Percentiles rank a stretch among this genome's conserved stretches.
phyloP scores from a whole-genome alignment of 2,888 invertebrate species.

The Papilio elwesi region DNA sequence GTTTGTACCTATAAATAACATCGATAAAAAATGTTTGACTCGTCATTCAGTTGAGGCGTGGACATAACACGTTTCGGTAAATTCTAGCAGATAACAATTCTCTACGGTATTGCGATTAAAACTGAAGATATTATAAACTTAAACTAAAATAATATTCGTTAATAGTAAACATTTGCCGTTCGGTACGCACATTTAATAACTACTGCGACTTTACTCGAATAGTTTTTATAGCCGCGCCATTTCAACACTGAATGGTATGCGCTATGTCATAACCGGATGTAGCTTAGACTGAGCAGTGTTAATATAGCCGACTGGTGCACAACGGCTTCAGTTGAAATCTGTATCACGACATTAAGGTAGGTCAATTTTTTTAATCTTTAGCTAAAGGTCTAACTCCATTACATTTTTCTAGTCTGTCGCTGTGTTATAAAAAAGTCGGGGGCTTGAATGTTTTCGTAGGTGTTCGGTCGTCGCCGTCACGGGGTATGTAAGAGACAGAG shows the following conservation, averaged over 20 bases:
- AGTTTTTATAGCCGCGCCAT: constrained; percentile 22
- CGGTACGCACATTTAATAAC: not conserved
- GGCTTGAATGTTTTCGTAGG: constrained; percentile 55
- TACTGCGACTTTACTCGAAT: not conserved
- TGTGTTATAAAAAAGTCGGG: constrained; percentile 45
- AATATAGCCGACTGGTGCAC: constrained; percentile 10
- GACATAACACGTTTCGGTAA: constrained; percentile 38
- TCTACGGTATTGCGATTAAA: constrained; percentile 23
- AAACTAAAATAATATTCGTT: constrained; percentile 20
- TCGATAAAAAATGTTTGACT: constrained; percentile 44
- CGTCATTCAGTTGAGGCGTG: constrained; percentile 49
- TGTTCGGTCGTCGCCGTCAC: constrained; percentile 52
- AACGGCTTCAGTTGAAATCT: constrained; percentile 12
- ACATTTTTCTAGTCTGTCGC: not conserved
- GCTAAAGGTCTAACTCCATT: not conserved
- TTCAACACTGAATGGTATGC: constrained; percentile 32
- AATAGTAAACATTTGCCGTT: not conserved
- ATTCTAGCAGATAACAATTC: constrained; percentile 37
- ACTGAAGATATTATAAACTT: constrained; percentile 25
- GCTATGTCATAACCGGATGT: constrained; percentile 36
- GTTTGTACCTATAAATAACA: constrained; percentile 41
- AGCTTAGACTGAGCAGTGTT: constrained; percentile 28
- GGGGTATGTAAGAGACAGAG: constrained; percentile 36
- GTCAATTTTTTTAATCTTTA: constrained; percentile 22
- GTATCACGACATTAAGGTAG: constrained; percentile 30